Evolutionary conservation across 2,113 vertebrate species (phyloP).

Genomic region (Triplophysa rosa): DNA sequence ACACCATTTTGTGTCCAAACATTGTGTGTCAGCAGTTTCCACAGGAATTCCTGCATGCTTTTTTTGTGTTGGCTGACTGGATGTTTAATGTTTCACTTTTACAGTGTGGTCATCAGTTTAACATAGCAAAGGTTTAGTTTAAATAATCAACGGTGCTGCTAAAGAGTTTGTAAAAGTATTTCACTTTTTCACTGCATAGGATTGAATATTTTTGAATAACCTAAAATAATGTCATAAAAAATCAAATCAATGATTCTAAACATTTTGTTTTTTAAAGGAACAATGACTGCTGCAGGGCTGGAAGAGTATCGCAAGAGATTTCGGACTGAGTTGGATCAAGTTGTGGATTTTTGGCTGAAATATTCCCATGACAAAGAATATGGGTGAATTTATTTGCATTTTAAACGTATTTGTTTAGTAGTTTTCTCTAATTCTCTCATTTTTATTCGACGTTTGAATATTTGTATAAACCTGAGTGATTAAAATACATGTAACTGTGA

Average conservation of each 20-base stretch:
- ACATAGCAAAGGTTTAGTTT: no score
- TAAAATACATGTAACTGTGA: no score
- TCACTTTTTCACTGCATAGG: no score
- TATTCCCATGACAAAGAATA: conserved; percentile 72
- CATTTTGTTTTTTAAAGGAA: conserved; percentile 36
- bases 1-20: neutral
- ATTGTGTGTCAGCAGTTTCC: neutral
- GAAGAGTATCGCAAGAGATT: conserved; percentile 63
- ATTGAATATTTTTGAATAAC: no score
- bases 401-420: neutral
- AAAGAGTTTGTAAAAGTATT: no score
- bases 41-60: no score
- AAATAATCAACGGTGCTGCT: no score
- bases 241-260: neutral
- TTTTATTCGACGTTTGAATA: no score
- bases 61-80: no score
- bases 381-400: conserved; percentile 59
- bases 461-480: neutral
- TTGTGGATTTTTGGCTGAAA: conserved; percentile 78
- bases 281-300: conserved; percentile 61
- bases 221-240: neutral
- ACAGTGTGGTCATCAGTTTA: no score
- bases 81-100: no score
- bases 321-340: conserved; percentile 67
- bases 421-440: no score